These are phyloP conservation scores for Calcarius ornatus DNA, from an alignment of 2,113 vertebrate genomes.

Conservation along the genomic window DNA sequence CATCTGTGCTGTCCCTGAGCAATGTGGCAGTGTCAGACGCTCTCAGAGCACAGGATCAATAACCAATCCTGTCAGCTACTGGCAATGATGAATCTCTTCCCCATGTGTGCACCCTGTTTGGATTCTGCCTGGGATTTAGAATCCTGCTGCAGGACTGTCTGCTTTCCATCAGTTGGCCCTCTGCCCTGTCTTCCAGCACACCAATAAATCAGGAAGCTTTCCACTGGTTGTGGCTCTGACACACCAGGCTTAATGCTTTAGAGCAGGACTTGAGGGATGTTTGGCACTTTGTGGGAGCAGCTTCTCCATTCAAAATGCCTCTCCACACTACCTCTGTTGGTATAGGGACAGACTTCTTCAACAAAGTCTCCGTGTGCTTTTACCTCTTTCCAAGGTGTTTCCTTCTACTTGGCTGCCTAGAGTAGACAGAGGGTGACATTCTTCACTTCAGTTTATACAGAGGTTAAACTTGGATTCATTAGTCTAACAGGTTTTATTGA, in stretches of 20 bases:
- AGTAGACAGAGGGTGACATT: background rate
- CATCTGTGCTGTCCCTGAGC: background rate
- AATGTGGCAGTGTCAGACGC: background rate
- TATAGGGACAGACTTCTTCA: background rate
- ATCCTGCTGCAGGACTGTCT: background rate
- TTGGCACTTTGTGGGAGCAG: background rate
- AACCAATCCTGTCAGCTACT: background rate
- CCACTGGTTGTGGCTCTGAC: background rate
- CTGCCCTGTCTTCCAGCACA: background rate
- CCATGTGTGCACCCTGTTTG: background rate
- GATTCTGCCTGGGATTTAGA: background rate
- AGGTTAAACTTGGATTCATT: background rate
- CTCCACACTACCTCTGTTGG: background rate
- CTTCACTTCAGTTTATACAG: background rate
- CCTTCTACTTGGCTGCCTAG: background rate
- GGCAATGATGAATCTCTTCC: background rate
- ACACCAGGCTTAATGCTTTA: background rate
- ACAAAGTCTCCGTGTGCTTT: background rate
- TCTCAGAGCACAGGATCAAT: background rate
- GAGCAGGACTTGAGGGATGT: background rate
- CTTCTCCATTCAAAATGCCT: background rate
- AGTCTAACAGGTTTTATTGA: background rate
- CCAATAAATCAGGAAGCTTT: background rate
- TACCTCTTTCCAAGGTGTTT: background rate
- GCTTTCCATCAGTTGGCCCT: background rate